A percentile compares a stretch with the other conserved stretches of the same genome.
These are phyloP conservation scores for Eubasilissa regina DNA, from an alignment of 1,140 invertebrate species.

Conservation along the genomic window DNA sequence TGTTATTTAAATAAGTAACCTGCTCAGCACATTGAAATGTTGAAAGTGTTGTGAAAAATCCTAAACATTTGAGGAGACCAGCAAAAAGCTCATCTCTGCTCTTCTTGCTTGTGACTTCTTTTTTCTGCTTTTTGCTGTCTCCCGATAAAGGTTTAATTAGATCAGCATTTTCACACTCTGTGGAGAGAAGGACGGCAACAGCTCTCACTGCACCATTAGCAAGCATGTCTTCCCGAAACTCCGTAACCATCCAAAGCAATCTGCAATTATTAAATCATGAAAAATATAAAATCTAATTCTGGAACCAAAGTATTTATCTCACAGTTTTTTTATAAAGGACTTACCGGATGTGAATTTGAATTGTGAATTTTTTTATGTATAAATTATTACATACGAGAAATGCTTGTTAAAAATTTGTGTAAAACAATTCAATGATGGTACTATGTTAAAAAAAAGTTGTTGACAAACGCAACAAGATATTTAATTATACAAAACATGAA, in stretches of 20 bases:
- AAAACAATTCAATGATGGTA: too few relatives aligned
- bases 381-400: too few relatives aligned
- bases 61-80: conserved; percentile 70
- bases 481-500: too few relatives aligned
- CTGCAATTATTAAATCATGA: conserved; percentile 60
- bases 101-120: conserved; percentile 64
- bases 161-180: conserved; percentile 66
- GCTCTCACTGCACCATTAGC: conserved; percentile 64
- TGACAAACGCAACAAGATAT: too few relatives aligned
- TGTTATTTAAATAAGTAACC: conserved; percentile 59
- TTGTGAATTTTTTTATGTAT: too few relatives aligned
- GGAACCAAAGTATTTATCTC: too few relatives aligned
- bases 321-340: too few relatives aligned
- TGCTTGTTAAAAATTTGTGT: too few relatives aligned
- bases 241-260: conserved; percentile 68
- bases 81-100: conserved; percentile 67
- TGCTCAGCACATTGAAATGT: conserved; percentile 67
- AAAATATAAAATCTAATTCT: neutral
- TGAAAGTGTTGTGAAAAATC: conserved; percentile 67
- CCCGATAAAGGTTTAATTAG: conserved; percentile 42
- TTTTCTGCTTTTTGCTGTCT: conserved; percentile 63
- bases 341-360: too few relatives aligned
- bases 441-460: too few relatives aligned
- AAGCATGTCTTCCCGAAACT: conserved; percentile 69
- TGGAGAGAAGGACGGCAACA: conserved; percentile 66